Base-by-base conservation (phyloP, 2,888 invertebrate genomes). In the Drosophila flavopinicola region DNA sequence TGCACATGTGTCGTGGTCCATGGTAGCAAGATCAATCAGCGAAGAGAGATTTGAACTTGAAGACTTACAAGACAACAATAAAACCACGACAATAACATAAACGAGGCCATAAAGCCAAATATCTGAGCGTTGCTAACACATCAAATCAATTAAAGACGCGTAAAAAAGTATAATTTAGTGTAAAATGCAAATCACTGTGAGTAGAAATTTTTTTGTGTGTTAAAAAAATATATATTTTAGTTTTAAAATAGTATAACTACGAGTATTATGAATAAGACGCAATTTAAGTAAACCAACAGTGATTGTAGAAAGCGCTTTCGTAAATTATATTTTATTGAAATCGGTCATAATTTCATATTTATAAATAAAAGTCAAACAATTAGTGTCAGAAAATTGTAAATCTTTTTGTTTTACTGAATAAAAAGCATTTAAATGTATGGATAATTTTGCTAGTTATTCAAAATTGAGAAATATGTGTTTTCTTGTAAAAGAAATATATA, bases 171-270 rank as follows among this genome's bases (percentile, higher is more conserved):
- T 38, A 49, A 30, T 9, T 20, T 5, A 6, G 33, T 58, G 45
- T 32, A 78, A 79, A 68, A 80, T 80, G 87, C 70, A 66, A 82
- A 58, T 80, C 67, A 85, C 66, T 75, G 80, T 80, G 67, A 87
- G 87, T 80, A 49, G 10, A 32, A 58, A 32, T 7, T 9, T 24
- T 45, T 52, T 39, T 23, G 10, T 30, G 42, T 44, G 27, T 6
- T 35, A 1, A 27, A 61, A 23, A 17, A n/a, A n/a, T 1, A 6
- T 11, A 15, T 24, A 9, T 6, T 25, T n/a, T n/a, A n/a, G n/a
- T n/a, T n/a, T n/a, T 38, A 3, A 48, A 44, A 20, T 15, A 17
- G 9, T 13, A 2, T n/a, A n/a, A n/a, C n/a, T n/a, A n/a, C 3
- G 6, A 24, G 13, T 25, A 13, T 39, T 10, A 24, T 3, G 41